Conservation (phyloP, 2,113 vertebrate genomes). For the Cyrtonyx montezumae region DNA sequence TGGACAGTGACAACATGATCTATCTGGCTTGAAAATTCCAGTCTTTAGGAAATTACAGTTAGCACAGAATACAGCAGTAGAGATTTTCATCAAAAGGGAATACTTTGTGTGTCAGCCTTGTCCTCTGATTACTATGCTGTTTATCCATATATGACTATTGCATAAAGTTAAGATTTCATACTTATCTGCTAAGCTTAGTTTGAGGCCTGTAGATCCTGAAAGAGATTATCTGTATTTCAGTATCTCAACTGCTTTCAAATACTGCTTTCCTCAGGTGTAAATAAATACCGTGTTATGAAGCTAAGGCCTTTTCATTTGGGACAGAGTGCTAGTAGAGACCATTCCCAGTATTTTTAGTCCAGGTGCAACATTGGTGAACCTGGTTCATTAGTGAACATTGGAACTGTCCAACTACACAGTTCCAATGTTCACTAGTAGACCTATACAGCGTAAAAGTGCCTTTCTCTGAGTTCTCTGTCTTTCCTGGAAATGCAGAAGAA, state of each 20-base stretch:
- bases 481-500: slow-evolving; percentile 17
- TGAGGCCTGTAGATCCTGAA: background rate
- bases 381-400: too few species aligned
- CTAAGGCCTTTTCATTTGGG: background rate
- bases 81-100: background rate
- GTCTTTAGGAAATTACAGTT: slow-evolving; percentile 46
- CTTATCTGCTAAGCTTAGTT: background rate
- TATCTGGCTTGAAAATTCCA: slow-evolving; percentile 47
- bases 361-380: too few species aligned
- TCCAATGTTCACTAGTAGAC: background rate
- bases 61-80: background rate
- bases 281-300: background rate
- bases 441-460: background rate
- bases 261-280: background rate
- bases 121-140: background rate
- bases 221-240: background rate
- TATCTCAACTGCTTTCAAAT: background rate
- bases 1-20: background rate
- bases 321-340: background rate
- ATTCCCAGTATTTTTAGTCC: background rate
- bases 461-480: background rate
- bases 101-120: background rate
- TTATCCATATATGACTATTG: background rate
- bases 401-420: background rate
- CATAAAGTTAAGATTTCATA: background rate